Evolutionary conservation across 2,113 vertebrate genomes (phyloP).

Genomic region (Poecile atricapillus): DNA sequence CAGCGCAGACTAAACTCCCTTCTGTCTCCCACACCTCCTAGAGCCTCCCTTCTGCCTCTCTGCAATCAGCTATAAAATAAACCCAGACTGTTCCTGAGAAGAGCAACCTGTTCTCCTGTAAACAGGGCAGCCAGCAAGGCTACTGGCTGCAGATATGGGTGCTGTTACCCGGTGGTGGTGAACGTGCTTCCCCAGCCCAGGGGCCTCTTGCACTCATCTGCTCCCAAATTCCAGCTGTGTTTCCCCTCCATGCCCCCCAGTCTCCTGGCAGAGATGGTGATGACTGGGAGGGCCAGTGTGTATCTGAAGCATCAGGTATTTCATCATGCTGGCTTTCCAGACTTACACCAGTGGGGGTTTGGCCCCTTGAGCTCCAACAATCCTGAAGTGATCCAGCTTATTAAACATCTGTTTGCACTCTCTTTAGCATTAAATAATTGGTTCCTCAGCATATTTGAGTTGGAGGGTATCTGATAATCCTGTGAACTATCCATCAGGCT

Average conservation of each 20-base stretch:
- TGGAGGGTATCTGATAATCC: conserved; percentile 1
- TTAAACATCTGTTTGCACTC: not conserved
- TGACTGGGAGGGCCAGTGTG: rapidly evolving
- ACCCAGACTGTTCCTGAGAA: not conserved
- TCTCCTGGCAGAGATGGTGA: rapidly evolving
- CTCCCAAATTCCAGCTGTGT: not conserved
- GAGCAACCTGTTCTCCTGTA: not conserved
- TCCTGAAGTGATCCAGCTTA: not conserved
- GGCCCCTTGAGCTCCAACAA: not conserved
- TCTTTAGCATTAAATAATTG: conserved; percentile 33
- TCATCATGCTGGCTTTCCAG: not conserved
- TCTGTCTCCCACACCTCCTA: not conserved
- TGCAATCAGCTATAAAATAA: not conserved
- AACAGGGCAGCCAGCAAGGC: not conserved
- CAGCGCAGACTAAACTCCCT: not conserved
- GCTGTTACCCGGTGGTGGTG: not conserved
- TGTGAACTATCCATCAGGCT: not conserved
- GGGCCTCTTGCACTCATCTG: not conserved
- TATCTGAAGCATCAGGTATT: rapidly evolving
- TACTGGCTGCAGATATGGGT: not conserved
- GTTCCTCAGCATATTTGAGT: conserved; percentile 24
- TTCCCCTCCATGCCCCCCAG: not conserved
- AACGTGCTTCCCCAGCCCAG: rapidly evolving
- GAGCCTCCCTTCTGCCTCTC: not conserved
- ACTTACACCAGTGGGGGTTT: not conserved